Evolutionary conservation across 2,888 invertebrate species (phyloP).

Genomic region (Polyploca ridens): DNA sequence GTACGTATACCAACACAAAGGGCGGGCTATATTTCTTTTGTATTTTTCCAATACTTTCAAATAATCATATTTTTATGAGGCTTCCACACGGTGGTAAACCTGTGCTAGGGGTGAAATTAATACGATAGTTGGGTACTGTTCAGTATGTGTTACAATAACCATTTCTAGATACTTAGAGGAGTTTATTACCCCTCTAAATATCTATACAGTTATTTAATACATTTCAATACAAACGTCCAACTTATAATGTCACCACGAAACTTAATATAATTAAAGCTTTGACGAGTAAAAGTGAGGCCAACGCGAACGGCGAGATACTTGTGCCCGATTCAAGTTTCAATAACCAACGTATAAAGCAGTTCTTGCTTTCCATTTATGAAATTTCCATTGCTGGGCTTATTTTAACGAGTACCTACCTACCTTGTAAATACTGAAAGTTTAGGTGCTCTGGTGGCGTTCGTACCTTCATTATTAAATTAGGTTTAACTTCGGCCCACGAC

Average conservation of each 20-base stretch:
- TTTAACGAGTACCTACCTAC: constrained; percentile 25
- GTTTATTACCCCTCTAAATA: not conserved
- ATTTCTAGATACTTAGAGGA: too few species aligned
- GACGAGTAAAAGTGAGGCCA: not conserved
- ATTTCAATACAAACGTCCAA: not conserved
- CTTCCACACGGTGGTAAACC: not conserved
- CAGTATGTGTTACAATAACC: not conserved
- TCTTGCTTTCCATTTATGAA: constrained; percentile 22
- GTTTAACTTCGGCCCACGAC: constrained; percentile 27
- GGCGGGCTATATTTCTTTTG: not conserved
- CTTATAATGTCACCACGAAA: not conserved
- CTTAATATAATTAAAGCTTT: not conserved
- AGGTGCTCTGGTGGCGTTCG: constrained; percentile 21
- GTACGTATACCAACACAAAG: not conserved
- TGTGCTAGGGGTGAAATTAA: not conserved
- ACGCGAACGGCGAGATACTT: constrained; percentile 19
- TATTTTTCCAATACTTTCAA: not conserved
- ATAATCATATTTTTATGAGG: not conserved
- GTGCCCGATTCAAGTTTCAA: constrained; percentile 20
- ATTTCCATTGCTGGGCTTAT: constrained; percentile 7
- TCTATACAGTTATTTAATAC: not conserved
- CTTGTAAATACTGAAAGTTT: constrained; percentile 29
- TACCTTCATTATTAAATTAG: constrained; percentile 36
- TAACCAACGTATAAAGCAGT: constrained; percentile 13
- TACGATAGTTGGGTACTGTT: not conserved